Evolutionary conservation across 2,797 vertebrate species (phyloP).

Genomic region (Neosilurus hyrtlii): DNA sequence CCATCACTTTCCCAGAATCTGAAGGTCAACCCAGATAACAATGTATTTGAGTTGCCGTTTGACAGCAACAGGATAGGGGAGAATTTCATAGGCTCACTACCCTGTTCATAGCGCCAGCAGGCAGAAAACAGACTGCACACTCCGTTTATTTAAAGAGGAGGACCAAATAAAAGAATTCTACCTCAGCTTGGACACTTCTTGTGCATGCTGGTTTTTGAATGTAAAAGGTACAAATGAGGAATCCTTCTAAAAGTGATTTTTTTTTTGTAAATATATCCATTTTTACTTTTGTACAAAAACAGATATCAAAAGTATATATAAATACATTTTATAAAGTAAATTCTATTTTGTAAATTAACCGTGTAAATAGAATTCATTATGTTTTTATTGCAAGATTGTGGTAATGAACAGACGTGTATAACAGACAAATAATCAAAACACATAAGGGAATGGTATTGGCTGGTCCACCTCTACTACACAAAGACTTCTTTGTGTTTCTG

Average conservation of each 20-base stretch:
- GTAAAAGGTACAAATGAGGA: constrained; percentile 62
- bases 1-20: constrained; percentile 57
- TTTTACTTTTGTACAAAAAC: constrained; percentile 73
- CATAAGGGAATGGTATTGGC: constrained; percentile 33
- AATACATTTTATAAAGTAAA: constrained; percentile 81
- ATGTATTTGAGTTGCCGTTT: constrained; percentile 72
- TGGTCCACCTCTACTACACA: constrained; percentile 40
- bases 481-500: constrained; percentile 30
- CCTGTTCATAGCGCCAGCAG: constrained; percentile 74
- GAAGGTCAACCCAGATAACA: constrained; percentile 64
- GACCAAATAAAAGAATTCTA: constrained; percentile 72
- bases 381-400: constrained; percentile 43
- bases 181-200: constrained; percentile 80
- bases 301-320: constrained; percentile 55
- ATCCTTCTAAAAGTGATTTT: constrained; percentile 40
- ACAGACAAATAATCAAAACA: constrained; percentile 15
- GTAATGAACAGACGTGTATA: constrained; percentile 18
- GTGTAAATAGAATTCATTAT: constrained; percentile 84
- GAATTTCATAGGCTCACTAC: constrained; percentile 63
- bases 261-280: constrained; percentile 22
- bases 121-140: constrained; percentile 33
- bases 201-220: constrained; percentile 64
- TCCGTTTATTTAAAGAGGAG: constrained; percentile 61
- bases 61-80: constrained; percentile 75
- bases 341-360: constrained; percentile 88